phyloP scores from a whole-genome alignment of 2,113 vertebrate genomes.

The Mesembrinibis cayennensis region DNA sequence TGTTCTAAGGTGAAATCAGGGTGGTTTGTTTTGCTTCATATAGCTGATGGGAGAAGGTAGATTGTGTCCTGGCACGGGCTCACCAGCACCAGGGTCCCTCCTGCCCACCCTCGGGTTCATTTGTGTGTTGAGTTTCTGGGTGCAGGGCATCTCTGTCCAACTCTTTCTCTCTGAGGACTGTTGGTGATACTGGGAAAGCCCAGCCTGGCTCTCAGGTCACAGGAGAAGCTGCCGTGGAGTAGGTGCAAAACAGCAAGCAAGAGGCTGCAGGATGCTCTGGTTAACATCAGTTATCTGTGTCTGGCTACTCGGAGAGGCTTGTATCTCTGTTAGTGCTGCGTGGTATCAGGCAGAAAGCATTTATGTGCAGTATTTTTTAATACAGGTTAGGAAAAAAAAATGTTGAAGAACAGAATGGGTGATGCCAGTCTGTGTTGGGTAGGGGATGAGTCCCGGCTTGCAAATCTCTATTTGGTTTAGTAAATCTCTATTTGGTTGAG shows the following conservation, averaged over 20 bases:
- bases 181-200: not conserved
- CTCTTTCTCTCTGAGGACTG: not conserved
- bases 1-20: not conserved
- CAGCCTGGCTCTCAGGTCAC: not conserved
- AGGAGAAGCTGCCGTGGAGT: not conserved
- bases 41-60: not conserved
- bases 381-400: not conserved
- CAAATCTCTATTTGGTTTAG: not conserved
- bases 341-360: not conserved
- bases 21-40: not conserved
- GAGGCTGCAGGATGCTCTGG: not conserved
- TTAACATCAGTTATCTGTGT: not conserved
- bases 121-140: not conserved
- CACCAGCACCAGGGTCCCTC: not conserved
- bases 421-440: too few relatives aligned
- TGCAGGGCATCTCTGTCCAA: not conserved
- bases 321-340: not conserved
- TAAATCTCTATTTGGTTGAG: not conserved
- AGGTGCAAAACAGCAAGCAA: too few relatives aligned
- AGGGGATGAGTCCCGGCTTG: not conserved
- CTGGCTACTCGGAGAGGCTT: not conserved
- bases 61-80: rapidly evolving
- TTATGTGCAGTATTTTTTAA: not conserved
- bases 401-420: not conserved
- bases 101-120: not conserved